A percentile compares a stretch with the other conserved stretches of the same genome.
Conservation (phyloP, 2,888 invertebrate species). For the Adelphocoris suturalis region DNA sequence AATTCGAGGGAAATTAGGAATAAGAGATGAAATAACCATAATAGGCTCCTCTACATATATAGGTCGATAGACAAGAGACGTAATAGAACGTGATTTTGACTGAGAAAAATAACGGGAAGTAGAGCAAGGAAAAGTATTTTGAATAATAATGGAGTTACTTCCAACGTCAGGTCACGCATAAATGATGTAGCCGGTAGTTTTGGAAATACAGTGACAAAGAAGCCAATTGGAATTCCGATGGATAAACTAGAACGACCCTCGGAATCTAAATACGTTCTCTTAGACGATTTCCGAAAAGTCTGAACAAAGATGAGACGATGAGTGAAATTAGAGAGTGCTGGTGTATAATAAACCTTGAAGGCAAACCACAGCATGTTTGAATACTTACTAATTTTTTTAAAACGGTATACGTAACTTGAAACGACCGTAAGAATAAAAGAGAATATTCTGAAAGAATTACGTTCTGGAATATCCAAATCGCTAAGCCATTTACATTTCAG, state of each 20-base stretch:
- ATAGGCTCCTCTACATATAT: too few species aligned
- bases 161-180: background rate
- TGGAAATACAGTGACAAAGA: background rate
- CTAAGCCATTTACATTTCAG: background rate
- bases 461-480: background rate
- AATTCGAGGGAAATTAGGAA: too few species aligned
- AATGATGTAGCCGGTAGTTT: constrained; percentile 2
- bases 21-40: too few species aligned
- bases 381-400: constrained; percentile 6
- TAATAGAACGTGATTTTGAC: background rate
- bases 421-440: background rate
- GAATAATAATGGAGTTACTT: background rate
- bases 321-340: constrained; percentile 19
- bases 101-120: background rate
- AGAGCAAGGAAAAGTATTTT: background rate
- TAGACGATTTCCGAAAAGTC: background rate
- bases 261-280: background rate
- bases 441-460: background rate
- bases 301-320: background rate
- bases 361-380: background rate
- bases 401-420: constrained; percentile 5
- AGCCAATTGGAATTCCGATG: constrained; percentile 12
- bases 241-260: background rate
- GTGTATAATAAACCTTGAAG: background rate
- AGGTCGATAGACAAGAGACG: background rate